Evolutionary conservation across 2,888 invertebrate genomes (phyloP).

Genomic region (Aspidiotus rigidus): DNA sequence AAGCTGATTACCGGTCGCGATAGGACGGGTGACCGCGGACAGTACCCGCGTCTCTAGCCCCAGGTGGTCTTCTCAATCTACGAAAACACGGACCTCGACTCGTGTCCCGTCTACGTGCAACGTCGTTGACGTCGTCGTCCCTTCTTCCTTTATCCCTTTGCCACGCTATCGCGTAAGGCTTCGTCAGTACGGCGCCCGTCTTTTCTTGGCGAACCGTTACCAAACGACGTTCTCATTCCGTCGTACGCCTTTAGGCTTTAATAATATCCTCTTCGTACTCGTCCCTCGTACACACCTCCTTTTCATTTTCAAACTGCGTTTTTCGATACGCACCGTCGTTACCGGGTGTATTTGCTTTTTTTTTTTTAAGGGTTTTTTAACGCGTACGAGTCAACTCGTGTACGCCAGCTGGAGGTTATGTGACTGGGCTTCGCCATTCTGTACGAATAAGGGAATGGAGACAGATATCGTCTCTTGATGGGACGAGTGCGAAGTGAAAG

Average conservation of each 20-base stretch:
- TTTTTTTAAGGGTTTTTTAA: background rate
- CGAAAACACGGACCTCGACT: slow-evolving; percentile 6
- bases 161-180: slow-evolving; percentile 24
- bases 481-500: no score
- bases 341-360: slow-evolving; percentile 23
- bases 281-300: slow-evolving; percentile 10
- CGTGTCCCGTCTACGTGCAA: slow-evolving; percentile 2
- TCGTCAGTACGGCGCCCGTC: slow-evolving; percentile 33
- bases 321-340: slow-evolving; percentile 26
- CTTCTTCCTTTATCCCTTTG: slow-evolving; percentile 21
- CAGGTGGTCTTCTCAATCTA: slow-evolving; percentile 29
- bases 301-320: slow-evolving; percentile 33
- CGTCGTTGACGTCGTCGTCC: slow-evolving; percentile 23
- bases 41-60: slow-evolving; percentile 30
- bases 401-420: slow-evolving; percentile 4
- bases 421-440: slow-evolving; percentile 4
- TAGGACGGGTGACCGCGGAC: slow-evolving; percentile 30
- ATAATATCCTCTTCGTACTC: slow-evolving; percentile 29
- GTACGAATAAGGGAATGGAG: background rate
- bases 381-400: slow-evolving; percentile 2
- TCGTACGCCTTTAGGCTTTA: slow-evolving; percentile 33
- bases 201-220: slow-evolving; percentile 29
- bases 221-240: slow-evolving; percentile 33
- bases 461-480: background rate
- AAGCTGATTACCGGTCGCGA: slow-evolving; percentile 32